Evolutionary conservation across 2,113 vertebrate species (phyloP).

Genomic region (Catharus fuscescens): DNA sequence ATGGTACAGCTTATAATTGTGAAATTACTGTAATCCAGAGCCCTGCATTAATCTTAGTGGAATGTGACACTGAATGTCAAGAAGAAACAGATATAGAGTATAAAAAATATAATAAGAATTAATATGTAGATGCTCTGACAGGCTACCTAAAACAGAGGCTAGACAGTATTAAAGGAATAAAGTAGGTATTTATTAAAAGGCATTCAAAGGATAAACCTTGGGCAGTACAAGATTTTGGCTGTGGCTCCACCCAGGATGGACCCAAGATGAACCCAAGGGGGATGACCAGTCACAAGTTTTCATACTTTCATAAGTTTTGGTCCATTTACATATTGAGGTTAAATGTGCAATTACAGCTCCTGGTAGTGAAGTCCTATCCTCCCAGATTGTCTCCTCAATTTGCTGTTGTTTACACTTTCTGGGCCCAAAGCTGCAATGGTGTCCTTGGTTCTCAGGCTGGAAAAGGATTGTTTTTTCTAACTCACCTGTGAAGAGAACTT

Average conservation of each 20-base stretch:
- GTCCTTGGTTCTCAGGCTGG: neutral
- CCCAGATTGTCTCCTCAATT: neutral
- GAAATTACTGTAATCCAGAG: neutral
- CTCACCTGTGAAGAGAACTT: neutral
- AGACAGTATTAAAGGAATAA: no score
- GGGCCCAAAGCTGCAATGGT: fast-evolving
- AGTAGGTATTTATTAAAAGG: neutral
- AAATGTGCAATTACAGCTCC: neutral
- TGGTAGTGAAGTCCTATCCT: neutral
- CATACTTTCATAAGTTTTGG: neutral
- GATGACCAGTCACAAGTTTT: neutral
- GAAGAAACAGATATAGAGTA: neutral
- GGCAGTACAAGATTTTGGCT: fast-evolving
- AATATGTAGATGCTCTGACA: neutral
- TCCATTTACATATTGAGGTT: neutral
- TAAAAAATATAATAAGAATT: neutral
- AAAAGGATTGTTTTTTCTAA: neutral
- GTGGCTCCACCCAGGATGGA: neutral
- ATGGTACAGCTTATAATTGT: no score
- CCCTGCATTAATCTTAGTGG: neutral
- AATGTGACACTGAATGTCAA: neutral
- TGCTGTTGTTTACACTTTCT: neutral
- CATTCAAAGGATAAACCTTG: neutral
- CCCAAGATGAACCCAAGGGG: no score
- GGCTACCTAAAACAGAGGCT: neutral